These are phyloP conservation scores for Dolichotis patagonum DNA, from an alignment of 2,113 vertebrate genomes.

Conservation along the genomic window DNA sequence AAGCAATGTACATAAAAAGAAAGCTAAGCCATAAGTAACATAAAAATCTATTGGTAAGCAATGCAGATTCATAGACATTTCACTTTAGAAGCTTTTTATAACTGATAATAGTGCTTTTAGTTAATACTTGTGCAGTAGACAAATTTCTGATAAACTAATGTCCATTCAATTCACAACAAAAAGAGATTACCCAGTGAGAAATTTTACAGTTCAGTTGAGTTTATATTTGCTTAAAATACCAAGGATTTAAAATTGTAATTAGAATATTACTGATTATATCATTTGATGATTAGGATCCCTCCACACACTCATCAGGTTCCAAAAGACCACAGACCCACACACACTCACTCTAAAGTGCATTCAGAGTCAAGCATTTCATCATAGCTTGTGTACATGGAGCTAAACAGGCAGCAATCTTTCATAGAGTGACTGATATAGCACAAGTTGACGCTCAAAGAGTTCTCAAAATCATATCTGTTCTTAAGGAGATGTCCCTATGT, in stretches of 20 bases:
- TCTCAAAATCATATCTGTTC: constrained; percentile 48
- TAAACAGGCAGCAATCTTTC: constrained; percentile 64
- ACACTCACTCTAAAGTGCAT: not conserved
- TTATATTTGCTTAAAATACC: constrained; percentile 66
- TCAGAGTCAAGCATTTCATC: constrained; percentile 61
- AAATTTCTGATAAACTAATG: constrained; percentile 2
- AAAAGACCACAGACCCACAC: constrained; percentile 64
- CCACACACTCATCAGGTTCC: constrained; percentile 61
- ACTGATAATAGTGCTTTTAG: not conserved
- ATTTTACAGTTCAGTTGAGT: constrained; percentile 68
- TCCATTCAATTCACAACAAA: not conserved
- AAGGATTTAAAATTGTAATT: constrained; percentile 71
- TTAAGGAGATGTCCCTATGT: constrained; percentile 61
- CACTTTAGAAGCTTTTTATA: not conserved
- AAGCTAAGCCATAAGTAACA: constrained; percentile 32
- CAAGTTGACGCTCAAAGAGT: constrained; percentile 56
- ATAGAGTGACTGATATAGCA: constrained; percentile 6
- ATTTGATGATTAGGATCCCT: constrained; percentile 50
- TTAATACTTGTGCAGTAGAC: not conserved
- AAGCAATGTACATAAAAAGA: constrained; percentile 19
- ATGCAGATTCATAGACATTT: not conserved
- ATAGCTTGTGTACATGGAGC: not conserved
- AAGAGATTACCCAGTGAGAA: constrained; percentile 42
- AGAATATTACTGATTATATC: not conserved
- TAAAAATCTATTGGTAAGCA: not conserved